Percentiles rank a stretch among this genome's conserved stretches.
These are phyloP conservation scores for Pseudococcus viburni DNA, from an alignment of 2,888 invertebrate species.

Conservation along the genomic window DNA sequence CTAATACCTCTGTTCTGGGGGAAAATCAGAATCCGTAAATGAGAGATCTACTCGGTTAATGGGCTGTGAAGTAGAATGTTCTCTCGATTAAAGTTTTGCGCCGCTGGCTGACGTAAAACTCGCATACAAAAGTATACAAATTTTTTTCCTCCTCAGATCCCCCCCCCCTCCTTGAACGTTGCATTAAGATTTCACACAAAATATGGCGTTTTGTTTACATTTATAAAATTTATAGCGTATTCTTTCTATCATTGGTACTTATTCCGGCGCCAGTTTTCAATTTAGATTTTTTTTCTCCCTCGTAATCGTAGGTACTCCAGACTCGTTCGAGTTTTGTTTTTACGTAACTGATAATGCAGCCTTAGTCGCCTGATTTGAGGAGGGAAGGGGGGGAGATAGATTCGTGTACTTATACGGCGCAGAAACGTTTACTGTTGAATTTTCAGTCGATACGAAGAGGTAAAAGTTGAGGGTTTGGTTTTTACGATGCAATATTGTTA, in stretches of 20 bases:
- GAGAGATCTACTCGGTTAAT: slow-evolving; percentile 54
- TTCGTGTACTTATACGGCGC: too few relatives aligned
- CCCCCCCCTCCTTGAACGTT: too few relatives aligned
- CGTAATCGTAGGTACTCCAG: not conserved
- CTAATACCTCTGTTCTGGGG: not conserved
- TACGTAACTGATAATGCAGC: not conserved
- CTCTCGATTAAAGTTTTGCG: slow-evolving; percentile 43
- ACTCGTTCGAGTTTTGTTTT: not conserved
- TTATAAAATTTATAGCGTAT: slow-evolving; percentile 26
- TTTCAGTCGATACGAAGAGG: slow-evolving; percentile 14
- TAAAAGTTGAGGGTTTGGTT: slow-evolving; percentile 28
- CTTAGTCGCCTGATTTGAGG: too few relatives aligned
- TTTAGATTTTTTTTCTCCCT: not conserved
- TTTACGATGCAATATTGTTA: slow-evolving; percentile 50
- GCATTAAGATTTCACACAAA: slow-evolving; percentile 47
- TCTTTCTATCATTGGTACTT: slow-evolving; percentile 36
- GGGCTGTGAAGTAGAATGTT: slow-evolving; percentile 56
- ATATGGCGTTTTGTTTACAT: slow-evolving; percentile 55
- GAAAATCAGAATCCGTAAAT: slow-evolving; percentile 54
- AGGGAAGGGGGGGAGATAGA: too few relatives aligned
- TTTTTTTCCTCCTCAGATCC: not conserved
- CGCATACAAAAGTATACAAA: slow-evolving; percentile 12
- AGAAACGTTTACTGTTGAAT: not conserved
- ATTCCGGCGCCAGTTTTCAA: slow-evolving; percentile 55
- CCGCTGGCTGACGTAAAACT: not conserved